A percentile compares a stretch with the other conserved stretches of the same genome.
These are phyloP conservation scores for Carcina quercana DNA, from an alignment of 2,888 invertebrate genomes.

Conservation along the genomic window DNA sequence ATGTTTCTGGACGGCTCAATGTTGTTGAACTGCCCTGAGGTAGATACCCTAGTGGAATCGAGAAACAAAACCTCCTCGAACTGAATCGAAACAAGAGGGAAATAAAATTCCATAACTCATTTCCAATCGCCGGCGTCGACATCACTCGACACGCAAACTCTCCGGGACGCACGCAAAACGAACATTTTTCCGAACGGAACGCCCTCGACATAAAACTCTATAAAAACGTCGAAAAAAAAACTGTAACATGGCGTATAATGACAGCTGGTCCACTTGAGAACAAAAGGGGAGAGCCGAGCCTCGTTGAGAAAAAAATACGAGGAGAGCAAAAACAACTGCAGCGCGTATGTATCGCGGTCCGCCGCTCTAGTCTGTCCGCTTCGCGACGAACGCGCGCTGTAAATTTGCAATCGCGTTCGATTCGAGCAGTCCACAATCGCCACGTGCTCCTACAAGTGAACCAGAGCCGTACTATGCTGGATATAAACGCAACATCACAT, in stretches of 20 bases:
- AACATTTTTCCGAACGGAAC: slow-evolving; percentile 72
- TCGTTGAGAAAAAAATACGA: slow-evolving; percentile 71
- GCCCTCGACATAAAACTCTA: slow-evolving; percentile 71
- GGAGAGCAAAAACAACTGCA: slow-evolving; percentile 69
- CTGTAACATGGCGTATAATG: slow-evolving; percentile 76
- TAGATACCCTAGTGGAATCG: slow-evolving; percentile 18
- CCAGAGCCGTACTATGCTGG: slow-evolving; percentile 25
- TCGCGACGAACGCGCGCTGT: slow-evolving; percentile 52
- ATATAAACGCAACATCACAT: slow-evolving; percentile 25
- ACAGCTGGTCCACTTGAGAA: slow-evolving; percentile 76
- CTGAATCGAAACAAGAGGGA: slow-evolving; percentile 38
- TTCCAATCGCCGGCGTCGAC: slow-evolving; percentile 58
- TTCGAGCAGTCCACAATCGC: slow-evolving; percentile 40
- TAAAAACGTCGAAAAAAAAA: slow-evolving; percentile 73
- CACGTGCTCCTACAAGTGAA: slow-evolving; percentile 39
- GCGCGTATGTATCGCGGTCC: slow-evolving; percentile 46
- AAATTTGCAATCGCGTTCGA: slow-evolving; percentile 71
- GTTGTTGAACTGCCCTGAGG: too few species aligned
- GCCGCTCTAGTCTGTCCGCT: slow-evolving; percentile 21
- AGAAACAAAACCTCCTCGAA: slow-evolving; percentile 38
- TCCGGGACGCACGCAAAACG: slow-evolving; percentile 71
- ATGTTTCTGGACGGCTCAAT: background rate
- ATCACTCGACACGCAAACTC: slow-evolving; percentile 68
- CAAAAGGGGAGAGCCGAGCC: slow-evolving; percentile 71
- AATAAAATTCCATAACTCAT: slow-evolving; percentile 61